Percentiles rank a stretch among this genome's conserved stretches.
Evolutionary conservation across 2,888 invertebrate genomes (phyloP).

Genomic region (Lasioglossum villosulum): DNA sequence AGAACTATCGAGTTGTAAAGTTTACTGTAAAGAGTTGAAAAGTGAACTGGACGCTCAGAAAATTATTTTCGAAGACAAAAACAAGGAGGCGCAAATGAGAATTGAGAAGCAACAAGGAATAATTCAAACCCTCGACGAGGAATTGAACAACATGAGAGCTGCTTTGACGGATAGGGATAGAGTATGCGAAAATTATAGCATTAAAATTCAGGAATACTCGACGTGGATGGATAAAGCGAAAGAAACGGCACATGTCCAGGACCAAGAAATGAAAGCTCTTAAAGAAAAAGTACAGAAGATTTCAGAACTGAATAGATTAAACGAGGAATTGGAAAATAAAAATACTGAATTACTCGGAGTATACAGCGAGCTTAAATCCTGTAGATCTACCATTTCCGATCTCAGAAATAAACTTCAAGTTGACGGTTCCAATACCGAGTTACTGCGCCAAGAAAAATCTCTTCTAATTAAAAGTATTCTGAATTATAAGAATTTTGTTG

Average conservation of each 20-base stretch:
- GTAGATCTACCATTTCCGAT: slow-evolving; percentile 66
- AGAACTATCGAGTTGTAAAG: slow-evolving; percentile 59
- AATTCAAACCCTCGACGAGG: slow-evolving; percentile 66
- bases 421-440: slow-evolving; percentile 61
- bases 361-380: slow-evolving; percentile 70
- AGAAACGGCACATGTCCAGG: slow-evolving; percentile 66
- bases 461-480: slow-evolving; percentile 70
- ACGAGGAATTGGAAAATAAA: slow-evolving; percentile 72
- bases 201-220: slow-evolving; percentile 71
- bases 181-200: slow-evolving; percentile 67
- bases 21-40: slow-evolving; percentile 52
- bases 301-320: slow-evolving; percentile 56
- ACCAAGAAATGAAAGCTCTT: slow-evolving; percentile 70
- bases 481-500: slow-evolving; percentile 65
- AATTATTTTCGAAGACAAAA: slow-evolving; percentile 58
- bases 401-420: slow-evolving; percentile 62
- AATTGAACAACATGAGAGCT: slow-evolving; percentile 70
- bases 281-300: slow-evolving; percentile 61
- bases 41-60: slow-evolving; percentile 60
- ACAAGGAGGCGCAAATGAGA: slow-evolving; percentile 52
- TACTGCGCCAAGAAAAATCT: slow-evolving; percentile 68
- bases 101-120: slow-evolving; percentile 67
- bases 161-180: slow-evolving; percentile 69
- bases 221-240: slow-evolving; percentile 68
- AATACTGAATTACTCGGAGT: slow-evolving; percentile 69